Base-by-base conservation (phyloP, 2,797 vertebrate genomes). In the Chaetodon trifasciatus region DNA sequence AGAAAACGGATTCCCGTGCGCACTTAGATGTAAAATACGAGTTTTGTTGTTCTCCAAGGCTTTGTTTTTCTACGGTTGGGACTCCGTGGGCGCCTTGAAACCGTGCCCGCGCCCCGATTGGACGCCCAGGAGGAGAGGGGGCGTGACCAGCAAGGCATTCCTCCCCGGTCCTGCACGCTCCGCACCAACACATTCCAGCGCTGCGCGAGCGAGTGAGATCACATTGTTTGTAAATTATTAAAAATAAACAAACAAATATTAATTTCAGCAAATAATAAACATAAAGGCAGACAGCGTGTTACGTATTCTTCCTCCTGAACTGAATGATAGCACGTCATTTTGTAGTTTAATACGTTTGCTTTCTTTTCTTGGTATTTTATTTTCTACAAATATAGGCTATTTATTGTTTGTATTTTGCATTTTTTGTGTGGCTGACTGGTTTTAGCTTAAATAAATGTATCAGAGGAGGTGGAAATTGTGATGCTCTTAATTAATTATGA, bases 41-140 rank as follows among this genome's bases (percentile, higher is more conserved):
- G 73, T 93, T 91, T 92, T 86, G 68, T 81, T 70, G 76, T 78
- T 84, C 78, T 84, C 68, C 82, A 53, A 8, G 70, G 89, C 80
- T 93, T 96, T 96, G 95, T 96, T 96, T 96, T 96, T 95, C 91
- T 94, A 91, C 89, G 79, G 88, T 84, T 81, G 90, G 88, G 89
- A 88, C 93, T 82, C 49, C 37, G 55, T 21, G 96, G 95, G 94
- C 74, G 94, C 93, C 95, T 95, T 83, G 92, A 96, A 96, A 96
- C 96, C 1, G 94, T 76, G 55, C 0, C 49, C 3, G n/a, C 37
- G 4, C 55, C 37, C 84, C 32, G 93, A 95, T 96, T 96, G 96
- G 96, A 11, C 80, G 61, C 52, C 15, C 23, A 37, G 55, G 83
- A 76, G 83, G 67, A 83, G 81, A 35, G 86, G 93, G 95, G 95